phyloP scores from a whole-genome alignment of 2,797 vertebrate genomes.

The Apogon talboti region DNA sequence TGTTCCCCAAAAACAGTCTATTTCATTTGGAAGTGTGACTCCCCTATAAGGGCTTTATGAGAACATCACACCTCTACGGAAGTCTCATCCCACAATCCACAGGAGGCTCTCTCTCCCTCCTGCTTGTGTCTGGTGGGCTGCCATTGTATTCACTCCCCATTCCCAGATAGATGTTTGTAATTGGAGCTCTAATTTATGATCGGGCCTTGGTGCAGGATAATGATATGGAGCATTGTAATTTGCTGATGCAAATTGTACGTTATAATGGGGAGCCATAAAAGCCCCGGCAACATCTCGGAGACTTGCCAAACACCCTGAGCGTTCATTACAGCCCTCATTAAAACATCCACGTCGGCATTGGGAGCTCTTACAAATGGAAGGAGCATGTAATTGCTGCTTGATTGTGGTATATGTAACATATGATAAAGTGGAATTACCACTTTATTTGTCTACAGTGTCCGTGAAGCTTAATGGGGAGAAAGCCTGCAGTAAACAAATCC shows the following conservation, averaged over 20 bases:
- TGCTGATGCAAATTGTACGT: conserved; percentile 88
- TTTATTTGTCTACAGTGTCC: conserved; percentile 82
- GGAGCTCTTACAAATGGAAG: conserved; percentile 84
- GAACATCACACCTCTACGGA: conserved; percentile 75
- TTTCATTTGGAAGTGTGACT: conserved; percentile 57
- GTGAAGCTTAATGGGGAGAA: conserved; percentile 81
- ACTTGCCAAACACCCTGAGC: conserved; percentile 87
- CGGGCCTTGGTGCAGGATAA: conserved; percentile 82
- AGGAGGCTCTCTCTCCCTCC: conserved; percentile 67
- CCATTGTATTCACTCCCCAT: conserved; percentile 71
- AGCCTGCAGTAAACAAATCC: conserved; percentile 78
- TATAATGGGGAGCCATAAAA: conserved; percentile 87
- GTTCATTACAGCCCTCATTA: conserved; percentile 89
- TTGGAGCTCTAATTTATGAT: conserved; percentile 89
- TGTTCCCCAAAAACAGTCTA: conserved; percentile 33
- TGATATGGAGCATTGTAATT: conserved; percentile 88
- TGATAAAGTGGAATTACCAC: conserved; percentile 81
- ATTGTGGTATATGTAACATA: conserved; percentile 85
- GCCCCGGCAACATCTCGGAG: conserved; percentile 82
- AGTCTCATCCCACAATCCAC: conserved; percentile 71
- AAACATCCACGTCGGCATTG: conserved; percentile 81
- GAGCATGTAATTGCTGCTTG: conserved; percentile 86
- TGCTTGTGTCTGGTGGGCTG: conserved; percentile 69
- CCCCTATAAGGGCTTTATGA: conserved; percentile 69
- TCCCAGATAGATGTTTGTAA: conserved; percentile 85